Evolutionary conservation across 1,140 invertebrate genomes (phyloP), one percentile per base, ranked within the genome.

Genomic region (Lethrus apterus): DNA sequence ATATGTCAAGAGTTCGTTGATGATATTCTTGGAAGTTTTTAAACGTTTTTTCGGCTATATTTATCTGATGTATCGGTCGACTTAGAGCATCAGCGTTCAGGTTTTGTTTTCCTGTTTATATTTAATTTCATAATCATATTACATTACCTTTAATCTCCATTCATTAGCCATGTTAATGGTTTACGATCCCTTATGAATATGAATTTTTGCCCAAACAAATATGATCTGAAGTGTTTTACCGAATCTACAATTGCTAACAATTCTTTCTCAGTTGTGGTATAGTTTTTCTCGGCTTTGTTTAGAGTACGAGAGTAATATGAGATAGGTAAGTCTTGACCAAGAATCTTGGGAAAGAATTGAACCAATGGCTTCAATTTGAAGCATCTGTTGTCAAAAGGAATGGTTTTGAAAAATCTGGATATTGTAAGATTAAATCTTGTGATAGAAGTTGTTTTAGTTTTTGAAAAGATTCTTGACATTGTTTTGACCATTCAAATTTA

Each of bases 111-210:
- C n/a, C n/a, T n/a, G n/a, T n/a, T n/a, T n/a, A n/a, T n/a, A n/a
- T n/a, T n/a, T n/a, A n/a, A 71, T 57, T 35, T 61, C 38, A 48
- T 60, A 63, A 23, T 64, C 45, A 52, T 63, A 70, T 20, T 62
- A 54, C 50, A 59, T 55, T n/a, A 70, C 34, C 34, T 50, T 32
- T 9, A 67, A 18, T 15, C 54, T 29, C 69, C 68, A 72, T 34
- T 64, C 17, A 44, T 34, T 21, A 46, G 23, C 17, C 32, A 44
- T 5, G n/a, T 11, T 40, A 47, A 13, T 24, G 45, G 36, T 29
- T 44, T 3, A 26, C 43, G 23, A 40, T 47, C 45, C 3, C 35
- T 47, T 14, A 46, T 13, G 2, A 34, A 10, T 5, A 34, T 19
- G 42, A 58, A 56, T n/a, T 29, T 20, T n/a, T 34, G 20, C 8